These are phyloP conservation scores for Monodelphis domestica DNA, from an alignment of 2,797 vertebrate species.

Conservation along the genomic window DNA sequence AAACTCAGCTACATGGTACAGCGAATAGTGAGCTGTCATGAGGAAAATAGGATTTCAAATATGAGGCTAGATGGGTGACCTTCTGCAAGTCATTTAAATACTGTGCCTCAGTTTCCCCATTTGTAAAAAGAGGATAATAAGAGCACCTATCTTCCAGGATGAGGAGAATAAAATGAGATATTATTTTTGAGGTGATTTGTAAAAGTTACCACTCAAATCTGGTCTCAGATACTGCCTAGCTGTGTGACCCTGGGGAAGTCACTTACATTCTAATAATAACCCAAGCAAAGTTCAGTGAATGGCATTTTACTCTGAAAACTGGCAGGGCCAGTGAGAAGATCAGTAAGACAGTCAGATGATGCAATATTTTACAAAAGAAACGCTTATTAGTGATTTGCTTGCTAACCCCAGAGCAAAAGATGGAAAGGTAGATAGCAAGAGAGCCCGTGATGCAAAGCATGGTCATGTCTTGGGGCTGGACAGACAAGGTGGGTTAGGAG, in stretches of 20 bases:
- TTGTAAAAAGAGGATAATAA: neutral
- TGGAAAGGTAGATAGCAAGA: neutral
- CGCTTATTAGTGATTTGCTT: neutral
- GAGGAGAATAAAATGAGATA: neutral
- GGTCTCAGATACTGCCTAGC: too few species aligned
- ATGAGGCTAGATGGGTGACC: too few species aligned
- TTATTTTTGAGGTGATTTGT: neutral
- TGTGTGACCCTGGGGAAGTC: too few species aligned
- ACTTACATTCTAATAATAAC: neutral
- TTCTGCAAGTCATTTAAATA: neutral
- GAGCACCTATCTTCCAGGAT: neutral
- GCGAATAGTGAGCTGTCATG: neutral
- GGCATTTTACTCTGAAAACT: neutral
- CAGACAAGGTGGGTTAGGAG: neutral
- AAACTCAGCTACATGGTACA: neutral
- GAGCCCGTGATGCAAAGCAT: neutral
- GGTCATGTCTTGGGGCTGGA: neutral
- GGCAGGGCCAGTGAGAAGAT: neutral
- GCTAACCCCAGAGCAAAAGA: neutral
- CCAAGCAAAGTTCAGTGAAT: neutral
- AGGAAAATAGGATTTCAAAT: neutral
- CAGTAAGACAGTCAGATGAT: neutral
- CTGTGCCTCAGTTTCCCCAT: neutral
- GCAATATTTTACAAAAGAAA: neutral
- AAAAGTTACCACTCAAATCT: too few species aligned